Evolutionary conservation across 1,140 invertebrate genomes (phyloP), one percentile per base, ranked within the genome.

Genomic region (Drosophila albomicans): DNA sequence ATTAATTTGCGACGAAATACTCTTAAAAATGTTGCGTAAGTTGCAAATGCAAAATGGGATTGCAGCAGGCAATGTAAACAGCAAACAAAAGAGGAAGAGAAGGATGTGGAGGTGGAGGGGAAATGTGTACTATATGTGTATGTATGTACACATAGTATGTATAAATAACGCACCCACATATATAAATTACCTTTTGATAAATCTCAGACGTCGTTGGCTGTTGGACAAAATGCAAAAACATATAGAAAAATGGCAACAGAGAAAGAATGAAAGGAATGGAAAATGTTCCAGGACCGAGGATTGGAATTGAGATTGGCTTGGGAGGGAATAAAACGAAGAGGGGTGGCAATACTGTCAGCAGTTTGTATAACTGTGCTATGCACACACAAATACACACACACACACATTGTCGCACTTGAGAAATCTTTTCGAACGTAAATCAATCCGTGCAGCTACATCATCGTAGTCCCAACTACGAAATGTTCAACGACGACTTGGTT

Each of bases 151-250:
- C 38, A 38, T 38, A 38, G 45, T 79, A 81, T 81, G 78, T 86
- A 86, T 87, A 86, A 87, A 82, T 87, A 79, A 82, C 65, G 76
- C 82, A 77, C 71, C 59, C 82, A 87, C 82, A 91, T 88, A 81
- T 88, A 91, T 91, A 91, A 91, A 91, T 91, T 91, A 91, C 89
- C 89, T 91, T 91, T 91, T 91, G 89, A 91, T 91, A 91, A 91
- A 91, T 91, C 89, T 91, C 74, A 82, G 89, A 78, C 75, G 75
- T 79, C 66, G 51, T 61, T 57, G 43, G 41, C 11, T 25, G 43
- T 16, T 46, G 6, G 15, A 25, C 52, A 51, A 73, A 51, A 73
- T 62, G 73, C 73, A 75, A 82, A 20, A 82, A 82, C 56, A 88
- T 87, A 82, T 87, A 87, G 73, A 87, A 88, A 87, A 87, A 87